These are phyloP conservation scores for Campaea margaritaria DNA, from an alignment of 2,888 invertebrate genomes.

Conservation along the genomic window DNA sequence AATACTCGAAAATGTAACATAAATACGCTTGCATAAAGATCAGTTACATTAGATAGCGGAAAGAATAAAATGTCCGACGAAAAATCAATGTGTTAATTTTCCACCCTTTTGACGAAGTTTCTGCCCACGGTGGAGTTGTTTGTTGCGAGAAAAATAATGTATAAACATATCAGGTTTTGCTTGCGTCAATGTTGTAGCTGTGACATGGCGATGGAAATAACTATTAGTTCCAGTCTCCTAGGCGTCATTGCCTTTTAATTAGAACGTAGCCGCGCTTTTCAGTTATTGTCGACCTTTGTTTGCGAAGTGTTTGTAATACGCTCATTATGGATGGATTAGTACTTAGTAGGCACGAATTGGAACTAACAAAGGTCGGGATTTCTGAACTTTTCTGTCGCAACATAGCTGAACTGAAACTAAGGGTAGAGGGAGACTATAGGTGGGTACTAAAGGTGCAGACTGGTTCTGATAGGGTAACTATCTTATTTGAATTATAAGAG, in stretches of 20 bases:
- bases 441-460: too few relatives aligned
- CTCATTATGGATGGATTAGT: neutral
- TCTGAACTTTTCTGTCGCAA: too few relatives aligned
- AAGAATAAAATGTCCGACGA: too few relatives aligned
- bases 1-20: too few relatives aligned
- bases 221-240: constrained; percentile 14
- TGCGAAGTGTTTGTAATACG: constrained; percentile 9
- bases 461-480: too few relatives aligned
- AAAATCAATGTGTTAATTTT: constrained; percentile 24
- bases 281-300: constrained; percentile 10
- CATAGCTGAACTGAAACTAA: too few relatives aligned
- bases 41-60: too few relatives aligned
- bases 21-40: too few relatives aligned
- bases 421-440: too few relatives aligned
- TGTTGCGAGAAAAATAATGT: constrained; percentile 21
- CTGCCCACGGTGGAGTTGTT: neutral
- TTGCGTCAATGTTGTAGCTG: constrained; percentile 13
- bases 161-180: constrained; percentile 19
- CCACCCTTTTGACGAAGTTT: constrained; percentile 29
- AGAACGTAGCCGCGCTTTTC: constrained; percentile 13
- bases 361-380: too few relatives aligned
- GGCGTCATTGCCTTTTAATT: constrained; percentile 30
- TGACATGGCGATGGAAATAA: constrained; percentile 20
- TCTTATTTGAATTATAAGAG: too few relatives aligned
- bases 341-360: neutral